These are phyloP conservation scores for Notodonta ziczac DNA, from an alignment of 2,888 invertebrate species.

Conservation along the genomic window DNA sequence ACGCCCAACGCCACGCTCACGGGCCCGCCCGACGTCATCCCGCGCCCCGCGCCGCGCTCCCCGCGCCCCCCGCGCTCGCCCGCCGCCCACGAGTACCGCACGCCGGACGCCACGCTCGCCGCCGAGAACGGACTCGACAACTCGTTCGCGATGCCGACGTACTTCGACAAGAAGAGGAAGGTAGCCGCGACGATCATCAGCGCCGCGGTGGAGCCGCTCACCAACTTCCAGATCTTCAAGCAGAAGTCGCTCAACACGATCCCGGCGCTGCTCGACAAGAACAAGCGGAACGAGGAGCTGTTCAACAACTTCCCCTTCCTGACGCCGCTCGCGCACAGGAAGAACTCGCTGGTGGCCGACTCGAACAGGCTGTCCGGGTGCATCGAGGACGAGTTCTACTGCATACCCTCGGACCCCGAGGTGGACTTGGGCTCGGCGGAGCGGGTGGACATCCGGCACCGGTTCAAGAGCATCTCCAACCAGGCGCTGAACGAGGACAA, in stretches of 20 bases:
- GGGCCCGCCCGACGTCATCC: slow-evolving; percentile 69
- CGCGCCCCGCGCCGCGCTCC: slow-evolving; percentile 54
- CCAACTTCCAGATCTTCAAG: slow-evolving; percentile 78
- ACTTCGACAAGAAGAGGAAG: slow-evolving; percentile 74
- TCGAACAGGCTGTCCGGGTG: slow-evolving; percentile 70
- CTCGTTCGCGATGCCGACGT: slow-evolving; percentile 76
- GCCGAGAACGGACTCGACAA: slow-evolving; percentile 48
- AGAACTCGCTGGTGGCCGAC: slow-evolving; percentile 68
- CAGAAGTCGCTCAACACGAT: slow-evolving; percentile 80
- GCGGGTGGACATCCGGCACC: slow-evolving; percentile 61
- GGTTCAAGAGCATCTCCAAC: slow-evolving; percentile 61
- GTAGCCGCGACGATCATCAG: slow-evolving; percentile 60
- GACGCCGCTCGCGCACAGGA: slow-evolving; percentile 84
- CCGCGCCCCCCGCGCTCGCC: slow-evolving; percentile 52
- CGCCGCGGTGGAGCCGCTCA: slow-evolving; percentile 67
- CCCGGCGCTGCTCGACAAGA: slow-evolving; percentile 67
- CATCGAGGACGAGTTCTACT: slow-evolving; percentile 78
- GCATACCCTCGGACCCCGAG: slow-evolving; percentile 68
- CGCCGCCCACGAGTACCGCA: slow-evolving; percentile 58
- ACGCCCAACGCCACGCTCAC: slow-evolving; percentile 68
- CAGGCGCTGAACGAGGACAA: slow-evolving; percentile 49
- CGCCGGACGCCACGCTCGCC: slow-evolving; percentile 61
- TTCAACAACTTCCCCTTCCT: slow-evolving; percentile 84
- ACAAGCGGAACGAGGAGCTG: slow-evolving; percentile 69
- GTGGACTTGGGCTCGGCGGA: slow-evolving; percentile 48